Percentiles rank a stretch among this genome's conserved stretches.
phyloP scores from a whole-genome alignment of 2,888 invertebrate genomes.

The Barypeithes pellucidus region DNA sequence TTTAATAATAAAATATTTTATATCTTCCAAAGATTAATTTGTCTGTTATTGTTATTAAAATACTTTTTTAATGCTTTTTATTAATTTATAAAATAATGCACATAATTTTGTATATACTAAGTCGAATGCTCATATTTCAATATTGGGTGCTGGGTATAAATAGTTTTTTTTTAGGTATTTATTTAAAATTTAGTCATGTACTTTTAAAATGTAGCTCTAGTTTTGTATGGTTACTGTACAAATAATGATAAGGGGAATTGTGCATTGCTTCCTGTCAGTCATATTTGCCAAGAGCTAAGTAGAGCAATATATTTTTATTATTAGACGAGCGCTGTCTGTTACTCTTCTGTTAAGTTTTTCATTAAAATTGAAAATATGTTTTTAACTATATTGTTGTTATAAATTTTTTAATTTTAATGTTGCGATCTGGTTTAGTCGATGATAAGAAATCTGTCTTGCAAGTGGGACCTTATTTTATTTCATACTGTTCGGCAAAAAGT shows the following conservation, averaged over 20 bases:
- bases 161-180: conserved; percentile 38
- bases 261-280: conserved; percentile 37
- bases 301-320: conserved; percentile 43
- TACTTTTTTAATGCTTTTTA: conserved; percentile 17
- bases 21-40: conserved; percentile 31
- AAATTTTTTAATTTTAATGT: conserved; percentile 3
- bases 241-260: conserved; percentile 29
- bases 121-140: conserved; percentile 50
- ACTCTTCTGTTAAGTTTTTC: conserved; percentile 45
- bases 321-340: conserved; percentile 43
- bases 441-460: neutral
- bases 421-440: neutral
- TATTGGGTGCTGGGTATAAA: conserved; percentile 51
- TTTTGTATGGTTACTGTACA: conserved; percentile 36
- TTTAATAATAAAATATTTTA: neutral
- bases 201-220: conserved; percentile 29
- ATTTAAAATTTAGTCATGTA: conserved; percentile 34
- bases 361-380: conserved; percentile 18
- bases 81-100: conserved; percentile 35
- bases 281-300: conserved; percentile 27
- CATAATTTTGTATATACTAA: conserved; percentile 49
- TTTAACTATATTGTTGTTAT: conserved; percentile 12
- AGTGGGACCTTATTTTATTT: no score
- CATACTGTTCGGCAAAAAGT: no score
- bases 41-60: conserved; percentile 3